Evolutionary conservation across 2,888 invertebrate genomes (phyloP), one percentile per base, ranked within the genome.

Genomic region (Sclerodermus sp.): DNA sequence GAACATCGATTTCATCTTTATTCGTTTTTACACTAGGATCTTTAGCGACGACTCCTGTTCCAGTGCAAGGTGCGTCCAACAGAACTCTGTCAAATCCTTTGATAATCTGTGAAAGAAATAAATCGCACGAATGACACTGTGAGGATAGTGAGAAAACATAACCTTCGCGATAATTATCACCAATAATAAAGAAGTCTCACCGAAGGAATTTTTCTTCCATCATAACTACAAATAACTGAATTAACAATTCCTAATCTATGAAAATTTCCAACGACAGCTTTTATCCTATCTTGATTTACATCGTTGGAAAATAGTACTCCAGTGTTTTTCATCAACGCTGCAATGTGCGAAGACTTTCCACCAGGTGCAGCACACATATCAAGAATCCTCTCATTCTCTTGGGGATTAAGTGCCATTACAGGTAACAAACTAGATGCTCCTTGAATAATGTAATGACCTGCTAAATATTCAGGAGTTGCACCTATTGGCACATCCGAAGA

Each of bases 281-380:
- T 93, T 30, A 90, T 85, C 60, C 98, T 84, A 13, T 95, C 93
- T 67, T 86, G 87, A 76, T 94, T 96, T 0, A 89, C 86, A 77
- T 99, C 99, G 79, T 99, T 99, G 2, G 97, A 93, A 79, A 98
- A 96, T 29, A 99, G 77, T 1, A 91, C 86, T 0, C 99, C 99
- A 0, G 97, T 97, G 76, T 98, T 98, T 79, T 96, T 96, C 98
- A 99, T 99, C 10, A 99, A 82, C 0, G 97, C 90, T 44, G 96
- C 93, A 53, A 99, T 96, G 77, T 99, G 96, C 0, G 96, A 94
- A 0, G 98, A 94, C 81, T 99, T 99, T 8, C 99, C 99, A 41
- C 99, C 99, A 0, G 99, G 99, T 0, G 99, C 99, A 0, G 97
- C 88, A 75, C 96, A 93, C 95, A 99, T 92, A 73, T 99, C 99